Evolutionary conservation across 2,888 invertebrate species (phyloP), one percentile per base, ranked within the genome.

Genomic region (Zygogramma bicolorata): DNA sequence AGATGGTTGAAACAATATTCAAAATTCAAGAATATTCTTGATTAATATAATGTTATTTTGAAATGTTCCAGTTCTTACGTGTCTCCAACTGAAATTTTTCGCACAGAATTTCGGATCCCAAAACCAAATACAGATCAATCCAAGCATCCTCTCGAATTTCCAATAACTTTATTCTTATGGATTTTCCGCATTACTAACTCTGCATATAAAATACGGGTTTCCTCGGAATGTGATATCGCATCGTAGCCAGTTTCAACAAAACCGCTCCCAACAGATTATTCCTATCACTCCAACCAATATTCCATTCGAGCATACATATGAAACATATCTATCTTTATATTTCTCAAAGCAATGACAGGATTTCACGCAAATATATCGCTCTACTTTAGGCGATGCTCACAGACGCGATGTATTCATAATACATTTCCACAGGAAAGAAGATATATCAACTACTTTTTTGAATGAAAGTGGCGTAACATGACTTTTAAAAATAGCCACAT

Each of bases 401-500:
- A 65, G 70, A 63, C 63, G 68, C 63, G 68, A 68, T 42, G 65
- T 66, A 73, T 73, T 58, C 73, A 66, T 65, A 61, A 68, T 71
- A 72, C 60, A 65, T 72, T 66, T 67, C 49, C 66, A 70, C 49
- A 58, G 61, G 40, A 66, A 73, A 68, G 62, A 67, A 66, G 62
- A 65, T 66, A 70, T 70, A 69, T 67, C 60, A 70, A 49, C 60
- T 53, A 65, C 67, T 59, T 70, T 66, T 67, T 70, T 68, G 67
- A 70, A 63, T 65, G 53, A 57, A 71, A 62, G 65, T 70, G 74
- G 71, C 71, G 58, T 74, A 69, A 71, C 65, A 58, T 69, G 74
- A 74, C 74, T 74, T 74, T 74, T 68, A 74, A 74, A 74, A 74
- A 74, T 74, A 71, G 68, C 71, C 71, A 65, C 65, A 71, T 74